Conservation (phyloP, 2,888 invertebrate species). For the Drosophila merina region DNA sequence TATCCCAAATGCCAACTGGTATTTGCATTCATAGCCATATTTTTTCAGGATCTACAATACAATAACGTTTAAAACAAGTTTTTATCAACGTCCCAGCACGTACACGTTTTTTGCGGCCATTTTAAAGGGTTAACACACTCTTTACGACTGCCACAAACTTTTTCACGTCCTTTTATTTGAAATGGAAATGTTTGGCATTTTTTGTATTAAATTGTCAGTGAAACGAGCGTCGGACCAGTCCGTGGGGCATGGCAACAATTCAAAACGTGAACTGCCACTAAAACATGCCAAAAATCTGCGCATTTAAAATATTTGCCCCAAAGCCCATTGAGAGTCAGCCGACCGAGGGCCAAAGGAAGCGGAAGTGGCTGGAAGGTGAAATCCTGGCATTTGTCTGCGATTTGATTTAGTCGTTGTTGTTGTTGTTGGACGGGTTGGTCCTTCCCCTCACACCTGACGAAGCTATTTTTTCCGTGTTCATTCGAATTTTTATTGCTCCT, state of each 20-base stretch:
- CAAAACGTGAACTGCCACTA: conserved; percentile 79
- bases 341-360: conserved; percentile 45
- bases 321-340: conserved; percentile 74
- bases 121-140: conserved; percentile 50
- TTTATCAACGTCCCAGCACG: conserved; percentile 25
- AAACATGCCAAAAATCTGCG: conserved; percentile 80
- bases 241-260: conserved; percentile 68
- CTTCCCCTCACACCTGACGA: conserved; percentile 49
- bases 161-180: conserved; percentile 49
- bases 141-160: conserved; percentile 59
- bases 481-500: conserved; percentile 51
- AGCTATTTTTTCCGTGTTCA: conserved; percentile 14
- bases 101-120: conserved; percentile 17
- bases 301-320: conserved; percentile 78
- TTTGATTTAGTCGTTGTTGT: conserved; percentile 71
- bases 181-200: conserved; percentile 71
- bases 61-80: conserved; percentile 27
- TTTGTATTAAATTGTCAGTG: conserved; percentile 78
- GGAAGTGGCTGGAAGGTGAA: conserved; percentile 29
- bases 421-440: conserved; percentile 45
- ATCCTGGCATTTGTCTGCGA: conserved; percentile 67
- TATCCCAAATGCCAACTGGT: conserved; percentile 23
- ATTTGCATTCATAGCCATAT: conserved; percentile 14
- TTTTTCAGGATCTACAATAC: conserved; percentile 16
- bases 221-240: conserved; percentile 58